Evolutionary conservation across 2,888 invertebrate genomes (phyloP).

Genomic region (Hirtodrosophila histrioides): DNA sequence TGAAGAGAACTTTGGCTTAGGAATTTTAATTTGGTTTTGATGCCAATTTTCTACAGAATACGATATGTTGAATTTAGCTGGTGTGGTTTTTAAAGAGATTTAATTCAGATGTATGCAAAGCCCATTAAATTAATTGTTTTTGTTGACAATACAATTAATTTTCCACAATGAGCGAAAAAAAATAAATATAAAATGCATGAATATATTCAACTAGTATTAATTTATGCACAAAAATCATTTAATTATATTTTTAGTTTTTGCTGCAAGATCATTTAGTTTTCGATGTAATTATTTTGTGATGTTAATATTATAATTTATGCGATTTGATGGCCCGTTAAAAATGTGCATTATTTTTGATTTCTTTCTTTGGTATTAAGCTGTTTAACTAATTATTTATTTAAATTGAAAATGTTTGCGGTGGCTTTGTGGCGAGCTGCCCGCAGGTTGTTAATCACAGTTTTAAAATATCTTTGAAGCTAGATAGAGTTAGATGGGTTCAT

Average conservation of each 20-base stretch:
- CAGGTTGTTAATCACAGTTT: constrained; percentile 1
- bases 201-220: constrained; percentile 31
- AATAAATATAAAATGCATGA: constrained; percentile 21
- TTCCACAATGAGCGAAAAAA: constrained; percentile 5
- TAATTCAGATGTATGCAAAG: constrained; percentile 34
- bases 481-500: no score
- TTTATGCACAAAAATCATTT: constrained; percentile 52
- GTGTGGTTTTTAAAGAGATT: constrained; percentile 3
- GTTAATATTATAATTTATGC: constrained; percentile 56
- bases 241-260: constrained; percentile 34
- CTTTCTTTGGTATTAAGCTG: constrained; percentile 9
- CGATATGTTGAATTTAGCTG: background rate
- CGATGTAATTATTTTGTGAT: constrained; percentile 27
- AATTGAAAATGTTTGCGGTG: constrained; percentile 49
- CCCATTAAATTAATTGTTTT: constrained; percentile 28
- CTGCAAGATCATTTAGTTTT: constrained; percentile 1
- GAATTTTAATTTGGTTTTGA: constrained; percentile 1
- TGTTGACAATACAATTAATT: constrained; percentile 40
- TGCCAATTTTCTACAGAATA: background rate
- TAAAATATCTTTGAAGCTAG: no score
- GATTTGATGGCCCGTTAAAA: constrained; percentile 40
- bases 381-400: constrained; percentile 20
- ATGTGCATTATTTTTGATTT: constrained; percentile 8
- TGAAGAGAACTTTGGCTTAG: background rate
- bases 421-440: constrained; percentile 34